A percentile compares a stretch with the other conserved stretches of the same genome.
phyloP scores from a whole-genome alignment of 2,797 vertebrate genomes.

The Brotula barbata region DNA sequence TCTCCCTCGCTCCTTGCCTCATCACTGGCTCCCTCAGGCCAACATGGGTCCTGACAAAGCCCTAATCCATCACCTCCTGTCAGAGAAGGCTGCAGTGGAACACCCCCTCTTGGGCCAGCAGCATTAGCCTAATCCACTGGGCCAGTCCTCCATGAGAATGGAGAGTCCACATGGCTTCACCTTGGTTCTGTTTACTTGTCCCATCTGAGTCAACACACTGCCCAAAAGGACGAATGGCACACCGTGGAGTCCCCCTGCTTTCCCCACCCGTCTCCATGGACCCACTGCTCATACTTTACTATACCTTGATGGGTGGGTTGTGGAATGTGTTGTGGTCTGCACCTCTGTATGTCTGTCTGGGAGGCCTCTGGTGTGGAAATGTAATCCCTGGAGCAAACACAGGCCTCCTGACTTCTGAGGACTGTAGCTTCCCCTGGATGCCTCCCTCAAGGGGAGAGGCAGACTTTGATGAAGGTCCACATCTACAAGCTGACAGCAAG shows the following conservation, averaged over 20 bases:
- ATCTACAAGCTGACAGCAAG: constrained; percentile 40
- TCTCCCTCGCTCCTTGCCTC: constrained; percentile 63
- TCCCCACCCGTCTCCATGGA: neutral
- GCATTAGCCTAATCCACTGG: constrained; percentile 87
- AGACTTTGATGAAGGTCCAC: constrained; percentile 40
- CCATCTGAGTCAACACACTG: constrained; percentile 86
- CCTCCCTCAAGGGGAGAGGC: constrained; percentile 15
- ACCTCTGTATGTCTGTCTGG: constrained; percentile 18
- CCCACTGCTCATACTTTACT: constrained; percentile 29
- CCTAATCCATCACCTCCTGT: constrained; percentile 84
- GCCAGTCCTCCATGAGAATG: constrained; percentile 76
- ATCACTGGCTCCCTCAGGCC: constrained; percentile 66
- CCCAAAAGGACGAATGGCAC: constrained; percentile 57
- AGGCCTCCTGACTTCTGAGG: constrained; percentile 53
- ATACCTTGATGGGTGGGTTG: constrained; percentile 39
- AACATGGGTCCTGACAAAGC: constrained; percentile 74
- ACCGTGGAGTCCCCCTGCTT: constrained; percentile 35
- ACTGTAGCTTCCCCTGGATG: constrained; percentile 25
- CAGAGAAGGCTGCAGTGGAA: constrained; percentile 75
- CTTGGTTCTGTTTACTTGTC: constrained; percentile 77
- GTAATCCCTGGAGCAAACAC: constrained; percentile 70
- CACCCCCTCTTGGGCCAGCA: constrained; percentile 58
- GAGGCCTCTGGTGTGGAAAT: constrained; percentile 63
- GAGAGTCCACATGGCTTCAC: constrained; percentile 72
- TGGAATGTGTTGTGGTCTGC: constrained; percentile 33